These are phyloP conservation scores for Zosterops lateralis DNA, from an alignment of 2,113 vertebrate species.

Conservation along the genomic window DNA sequence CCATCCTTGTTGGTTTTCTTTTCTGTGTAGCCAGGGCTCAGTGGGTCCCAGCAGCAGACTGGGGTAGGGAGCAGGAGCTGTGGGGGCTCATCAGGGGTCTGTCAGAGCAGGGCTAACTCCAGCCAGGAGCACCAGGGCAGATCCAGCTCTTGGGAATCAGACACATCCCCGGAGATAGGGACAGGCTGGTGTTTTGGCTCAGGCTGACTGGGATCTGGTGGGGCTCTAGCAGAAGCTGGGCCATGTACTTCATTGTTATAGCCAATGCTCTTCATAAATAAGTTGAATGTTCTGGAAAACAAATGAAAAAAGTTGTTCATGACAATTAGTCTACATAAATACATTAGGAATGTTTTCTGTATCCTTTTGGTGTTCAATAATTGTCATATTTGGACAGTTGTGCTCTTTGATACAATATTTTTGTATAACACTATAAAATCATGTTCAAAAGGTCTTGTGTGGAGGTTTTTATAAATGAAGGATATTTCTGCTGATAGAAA, in stretches of 20 bases:
- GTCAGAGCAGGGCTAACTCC: not conserved
- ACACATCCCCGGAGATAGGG: not conserved
- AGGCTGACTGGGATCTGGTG: not conserved
- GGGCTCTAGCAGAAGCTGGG: not conserved
- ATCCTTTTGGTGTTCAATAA: not conserved
- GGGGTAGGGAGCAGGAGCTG: accelerated
- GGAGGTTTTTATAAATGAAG: not conserved
- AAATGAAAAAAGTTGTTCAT: not conserved
- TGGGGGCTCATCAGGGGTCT: not conserved
- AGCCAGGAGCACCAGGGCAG: not conserved
- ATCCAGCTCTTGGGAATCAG: not conserved
- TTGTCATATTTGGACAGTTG: not conserved
- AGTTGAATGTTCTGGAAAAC: not conserved
- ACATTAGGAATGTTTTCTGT: not conserved
- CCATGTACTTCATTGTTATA: not conserved
- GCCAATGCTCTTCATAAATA: not conserved
- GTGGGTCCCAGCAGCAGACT: accelerated
- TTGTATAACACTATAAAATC: not conserved
- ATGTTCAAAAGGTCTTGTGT: not conserved
- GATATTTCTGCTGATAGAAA: not conserved
- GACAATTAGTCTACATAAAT: not conserved
- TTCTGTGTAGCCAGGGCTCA: not conserved
- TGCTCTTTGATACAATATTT: not conserved
- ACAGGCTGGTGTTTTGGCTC: not conserved
- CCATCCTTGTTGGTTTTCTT: not conserved